Evolutionary conservation across 92 coral and sea anemone species (phyloP).

Genomic region (Phenganax marumi): DNA sequence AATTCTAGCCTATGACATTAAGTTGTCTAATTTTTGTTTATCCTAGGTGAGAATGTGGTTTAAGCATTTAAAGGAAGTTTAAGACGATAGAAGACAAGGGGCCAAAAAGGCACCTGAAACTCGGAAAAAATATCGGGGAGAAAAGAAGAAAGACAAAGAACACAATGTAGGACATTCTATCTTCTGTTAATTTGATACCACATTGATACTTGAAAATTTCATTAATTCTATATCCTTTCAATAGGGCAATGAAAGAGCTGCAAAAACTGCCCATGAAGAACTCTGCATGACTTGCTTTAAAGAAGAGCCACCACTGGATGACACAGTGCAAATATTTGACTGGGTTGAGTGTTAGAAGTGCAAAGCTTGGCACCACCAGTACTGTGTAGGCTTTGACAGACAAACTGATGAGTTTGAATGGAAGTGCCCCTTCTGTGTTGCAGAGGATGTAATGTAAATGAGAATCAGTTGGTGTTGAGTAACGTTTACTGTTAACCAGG

Average conservation of each 20-base stretch:
- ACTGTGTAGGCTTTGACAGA: constrained; percentile 30
- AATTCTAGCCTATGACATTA: constrained; percentile 1
- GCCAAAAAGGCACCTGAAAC: constrained; percentile 57
- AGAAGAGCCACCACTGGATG: constrained; percentile 45
- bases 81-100: constrained; percentile 36
- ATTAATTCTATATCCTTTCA: background rate
- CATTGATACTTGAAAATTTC: constrained; percentile 21
- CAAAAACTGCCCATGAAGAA: constrained; percentile 29
- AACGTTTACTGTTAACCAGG: background rate
- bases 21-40: constrained; percentile 23
- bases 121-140: constrained; percentile 33
- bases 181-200: constrained; percentile 22
- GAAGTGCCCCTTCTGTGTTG: constrained; percentile 48
- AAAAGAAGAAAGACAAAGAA: constrained; percentile 30
- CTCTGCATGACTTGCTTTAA: constrained; percentile 50
- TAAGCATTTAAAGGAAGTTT: constrained; percentile 38
- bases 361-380: constrained; percentile 50
- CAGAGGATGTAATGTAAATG: constrained; percentile 35
- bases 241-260: constrained; percentile 41
- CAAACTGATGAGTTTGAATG: constrained; percentile 38
- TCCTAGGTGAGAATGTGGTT: constrained; percentile 43
- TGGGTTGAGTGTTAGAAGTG: constrained; percentile 52
- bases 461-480: background rate
- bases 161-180: constrained; percentile 11
- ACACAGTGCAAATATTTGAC: constrained; percentile 19